Percentiles rank a stretch among this genome's conserved stretches.
phyloP scores from a whole-genome alignment of 2,113 vertebrate genomes.

The Petroica traversi region DNA sequence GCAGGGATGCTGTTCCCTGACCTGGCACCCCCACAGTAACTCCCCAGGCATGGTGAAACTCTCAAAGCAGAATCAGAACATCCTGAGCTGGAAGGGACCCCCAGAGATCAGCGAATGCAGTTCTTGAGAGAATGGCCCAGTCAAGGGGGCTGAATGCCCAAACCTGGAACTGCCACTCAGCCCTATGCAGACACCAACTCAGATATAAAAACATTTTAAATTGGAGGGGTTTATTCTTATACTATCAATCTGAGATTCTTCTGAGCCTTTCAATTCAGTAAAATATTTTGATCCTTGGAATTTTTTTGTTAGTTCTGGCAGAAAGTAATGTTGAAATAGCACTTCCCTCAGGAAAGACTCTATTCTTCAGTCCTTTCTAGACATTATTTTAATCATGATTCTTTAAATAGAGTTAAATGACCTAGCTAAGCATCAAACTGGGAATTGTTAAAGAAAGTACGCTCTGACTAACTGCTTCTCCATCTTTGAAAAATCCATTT shows the following conservation, averaged over 20 bases:
- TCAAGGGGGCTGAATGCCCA: not conserved
- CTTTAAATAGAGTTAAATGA: not conserved
- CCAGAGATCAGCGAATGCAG: not conserved
- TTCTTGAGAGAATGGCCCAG: not conserved
- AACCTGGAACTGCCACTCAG: not conserved
- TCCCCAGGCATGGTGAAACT: not conserved
- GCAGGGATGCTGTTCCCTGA: too few species aligned
- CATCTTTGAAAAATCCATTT: not conserved
- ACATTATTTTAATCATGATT: conserved; percentile 23
- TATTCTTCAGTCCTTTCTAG: not conserved
- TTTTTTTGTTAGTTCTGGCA: not conserved
- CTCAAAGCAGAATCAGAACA: not conserved
- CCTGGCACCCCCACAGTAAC: rapidly evolving
- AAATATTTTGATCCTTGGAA: not conserved
- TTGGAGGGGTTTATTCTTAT: not conserved
- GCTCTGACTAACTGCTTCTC: not conserved
- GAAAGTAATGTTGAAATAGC: not conserved
- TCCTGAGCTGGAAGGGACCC: not conserved
- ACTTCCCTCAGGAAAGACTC: not conserved
- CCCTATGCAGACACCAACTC: not conserved
- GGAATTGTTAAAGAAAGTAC: not conserved
- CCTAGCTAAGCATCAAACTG: not conserved
- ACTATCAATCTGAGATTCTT: not conserved
- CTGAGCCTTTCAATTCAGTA: not conserved
- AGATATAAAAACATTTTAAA: not conserved